Percentiles rank a stretch among this genome's conserved stretches.
These are phyloP conservation scores for Anas platyrhynchos DNA, from an alignment of 2,113 vertebrate species.

Conservation along the genomic window DNA sequence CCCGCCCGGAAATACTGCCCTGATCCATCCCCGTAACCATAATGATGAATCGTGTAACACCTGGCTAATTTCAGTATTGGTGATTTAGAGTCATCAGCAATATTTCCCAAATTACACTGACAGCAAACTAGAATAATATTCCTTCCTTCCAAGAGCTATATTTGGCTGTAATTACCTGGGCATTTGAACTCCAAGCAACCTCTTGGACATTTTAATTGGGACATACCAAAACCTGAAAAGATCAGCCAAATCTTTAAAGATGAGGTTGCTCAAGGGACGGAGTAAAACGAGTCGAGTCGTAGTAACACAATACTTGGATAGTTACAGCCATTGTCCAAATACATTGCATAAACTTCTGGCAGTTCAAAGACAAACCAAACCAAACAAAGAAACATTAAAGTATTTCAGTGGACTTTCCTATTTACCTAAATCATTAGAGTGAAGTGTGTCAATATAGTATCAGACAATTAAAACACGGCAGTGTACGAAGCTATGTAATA, in stretches of 20 bases:
- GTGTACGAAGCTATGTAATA: neutral
- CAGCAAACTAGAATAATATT: constrained; percentile 5
- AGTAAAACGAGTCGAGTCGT: neutral
- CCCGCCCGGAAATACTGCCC: neutral
- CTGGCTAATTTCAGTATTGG: neutral
- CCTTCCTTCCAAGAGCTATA: neutral
- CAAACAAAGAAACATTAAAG: neutral
- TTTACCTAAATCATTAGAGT: neutral
- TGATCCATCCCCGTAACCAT: neutral
- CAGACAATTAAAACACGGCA: neutral
- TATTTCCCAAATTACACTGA: neutral
- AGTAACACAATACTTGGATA: neutral
- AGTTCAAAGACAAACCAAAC: neutral
- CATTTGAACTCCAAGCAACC: neutral
- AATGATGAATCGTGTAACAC: neutral
- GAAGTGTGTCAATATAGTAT: neutral
- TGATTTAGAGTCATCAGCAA: neutral
- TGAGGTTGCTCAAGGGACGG: neutral
- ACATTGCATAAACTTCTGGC: neutral
- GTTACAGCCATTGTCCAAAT: neutral
- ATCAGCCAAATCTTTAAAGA: neutral
- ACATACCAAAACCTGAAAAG: neutral
- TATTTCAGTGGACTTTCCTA: constrained; percentile 6
- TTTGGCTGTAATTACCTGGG: constrained; percentile 1
- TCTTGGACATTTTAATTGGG: neutral